Conservation (phyloP, 2,797 vertebrate species). For the Halcyon badia region DNA sequence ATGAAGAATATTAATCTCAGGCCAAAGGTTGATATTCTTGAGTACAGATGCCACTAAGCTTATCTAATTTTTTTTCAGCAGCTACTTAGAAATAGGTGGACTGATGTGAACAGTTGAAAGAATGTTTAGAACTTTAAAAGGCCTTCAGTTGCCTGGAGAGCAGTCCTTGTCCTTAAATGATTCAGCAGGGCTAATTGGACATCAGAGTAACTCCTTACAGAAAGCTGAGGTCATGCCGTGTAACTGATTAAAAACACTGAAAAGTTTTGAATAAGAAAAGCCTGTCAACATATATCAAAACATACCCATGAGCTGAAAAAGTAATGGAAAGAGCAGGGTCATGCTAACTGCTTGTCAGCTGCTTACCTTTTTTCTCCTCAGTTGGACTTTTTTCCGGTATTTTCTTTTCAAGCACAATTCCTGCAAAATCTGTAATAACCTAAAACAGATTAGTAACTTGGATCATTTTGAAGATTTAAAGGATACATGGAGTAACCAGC, state of each 20-base stretch:
- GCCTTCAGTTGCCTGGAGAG: neutral
- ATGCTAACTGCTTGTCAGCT: neutral
- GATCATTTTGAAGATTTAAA: neutral
- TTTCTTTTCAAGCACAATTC: slow-evolving; percentile 84
- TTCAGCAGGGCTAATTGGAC: neutral
- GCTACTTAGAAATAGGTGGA: slow-evolving; percentile 27
- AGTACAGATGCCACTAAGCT: neutral
- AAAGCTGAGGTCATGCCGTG: neutral
- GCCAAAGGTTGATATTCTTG: neutral
- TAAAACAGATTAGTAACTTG: slow-evolving; percentile 41
- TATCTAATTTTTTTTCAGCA: neutral
- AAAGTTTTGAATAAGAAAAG: neutral
- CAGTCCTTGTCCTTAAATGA: neutral
- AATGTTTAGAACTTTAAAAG: slow-evolving; percentile 27
- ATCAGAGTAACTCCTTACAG: neutral
- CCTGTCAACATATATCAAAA: neutral
- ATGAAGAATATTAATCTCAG: neutral
- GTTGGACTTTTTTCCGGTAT: slow-evolving; percentile 23
- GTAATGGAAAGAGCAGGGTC: neutral
- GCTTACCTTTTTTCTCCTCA: slow-evolving; percentile 57
- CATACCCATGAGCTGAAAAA: neutral
- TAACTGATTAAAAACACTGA: neutral
- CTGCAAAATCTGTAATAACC: slow-evolving; percentile 91
- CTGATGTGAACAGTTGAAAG: neutral
- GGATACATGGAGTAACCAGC: neutral